phyloP scores from a whole-genome alignment of 2,797 vertebrate species.

The Petrocephalus schoutedeni region DNA sequence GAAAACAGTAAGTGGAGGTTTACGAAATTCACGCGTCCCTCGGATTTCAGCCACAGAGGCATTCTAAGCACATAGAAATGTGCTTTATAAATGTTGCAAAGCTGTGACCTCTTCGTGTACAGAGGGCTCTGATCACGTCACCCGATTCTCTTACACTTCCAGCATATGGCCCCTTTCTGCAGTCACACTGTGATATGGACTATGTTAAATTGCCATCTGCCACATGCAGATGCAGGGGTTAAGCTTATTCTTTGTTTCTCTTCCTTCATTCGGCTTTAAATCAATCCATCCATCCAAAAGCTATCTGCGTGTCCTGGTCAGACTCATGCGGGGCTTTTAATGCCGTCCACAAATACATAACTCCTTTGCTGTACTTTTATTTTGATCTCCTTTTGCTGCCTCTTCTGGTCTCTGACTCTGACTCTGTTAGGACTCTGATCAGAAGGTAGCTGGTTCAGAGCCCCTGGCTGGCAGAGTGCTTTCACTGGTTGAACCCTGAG shows the following conservation, averaged over 20 bases:
- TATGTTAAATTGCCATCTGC: background rate
- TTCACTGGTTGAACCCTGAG: too few species aligned
- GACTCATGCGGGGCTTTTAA: too few species aligned
- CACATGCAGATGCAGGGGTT: background rate
- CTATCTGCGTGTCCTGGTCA: too few species aligned
- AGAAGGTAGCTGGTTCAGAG: too few species aligned
- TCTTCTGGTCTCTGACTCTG: too few species aligned
- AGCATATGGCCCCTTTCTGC: background rate
- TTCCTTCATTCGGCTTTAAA: background rate
- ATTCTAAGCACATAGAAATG: background rate
- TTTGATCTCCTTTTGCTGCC: too few species aligned
- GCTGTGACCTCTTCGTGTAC: background rate
- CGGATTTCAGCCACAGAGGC: background rate
- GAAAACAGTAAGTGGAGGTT: background rate
- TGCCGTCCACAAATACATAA: too few species aligned
- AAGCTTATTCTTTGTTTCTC: background rate
- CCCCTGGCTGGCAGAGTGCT: too few species aligned
- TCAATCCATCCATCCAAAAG: background rate
- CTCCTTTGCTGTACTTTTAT: too few species aligned
- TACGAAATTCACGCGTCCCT: background rate
- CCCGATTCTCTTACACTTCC: background rate
- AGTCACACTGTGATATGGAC: background rate
- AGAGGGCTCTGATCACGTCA: background rate
- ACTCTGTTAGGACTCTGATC: too few species aligned
- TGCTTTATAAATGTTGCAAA: background rate